Evolutionary conservation across 2,113 vertebrate genomes (phyloP).

Genomic region (Delphinus delphis): DNA sequence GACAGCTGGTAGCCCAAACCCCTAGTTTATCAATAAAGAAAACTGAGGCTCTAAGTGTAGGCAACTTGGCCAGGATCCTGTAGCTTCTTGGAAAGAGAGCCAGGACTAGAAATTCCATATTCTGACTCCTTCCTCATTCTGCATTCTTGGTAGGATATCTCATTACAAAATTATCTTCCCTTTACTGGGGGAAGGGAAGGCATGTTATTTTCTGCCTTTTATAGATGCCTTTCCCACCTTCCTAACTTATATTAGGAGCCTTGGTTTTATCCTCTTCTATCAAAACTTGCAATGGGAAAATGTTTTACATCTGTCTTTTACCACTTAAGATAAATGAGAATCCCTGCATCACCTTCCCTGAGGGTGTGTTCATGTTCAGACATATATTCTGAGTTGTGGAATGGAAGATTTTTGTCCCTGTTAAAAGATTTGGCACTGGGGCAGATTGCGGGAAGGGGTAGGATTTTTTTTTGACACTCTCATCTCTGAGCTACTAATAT

Average conservation of each 20-base stretch:
- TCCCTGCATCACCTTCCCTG: neutral
- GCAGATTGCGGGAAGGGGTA: neutral
- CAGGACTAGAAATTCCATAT: neutral
- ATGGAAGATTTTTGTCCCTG: neutral
- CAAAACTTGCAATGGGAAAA: constrained; percentile 49
- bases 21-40: neutral
- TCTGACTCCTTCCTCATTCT: neutral
- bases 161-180: constrained; percentile 1
- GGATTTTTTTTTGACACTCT: neutral
- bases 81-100: neutral
- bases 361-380: neutral
- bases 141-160: neutral
- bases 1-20: neutral
- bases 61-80: neutral
- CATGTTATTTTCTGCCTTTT: neutral
- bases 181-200: neutral
- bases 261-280: constrained; percentile 39
- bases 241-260: neutral
- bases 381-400: neutral
- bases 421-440: neutral
- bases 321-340: constrained; percentile 41
- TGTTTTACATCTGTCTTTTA: constrained; percentile 52
- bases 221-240: neutral
- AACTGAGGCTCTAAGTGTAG: neutral
- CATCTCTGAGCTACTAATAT: neutral